Conservation (phyloP, 2,797 vertebrate genomes). For the Antennarius maculatus region DNA sequence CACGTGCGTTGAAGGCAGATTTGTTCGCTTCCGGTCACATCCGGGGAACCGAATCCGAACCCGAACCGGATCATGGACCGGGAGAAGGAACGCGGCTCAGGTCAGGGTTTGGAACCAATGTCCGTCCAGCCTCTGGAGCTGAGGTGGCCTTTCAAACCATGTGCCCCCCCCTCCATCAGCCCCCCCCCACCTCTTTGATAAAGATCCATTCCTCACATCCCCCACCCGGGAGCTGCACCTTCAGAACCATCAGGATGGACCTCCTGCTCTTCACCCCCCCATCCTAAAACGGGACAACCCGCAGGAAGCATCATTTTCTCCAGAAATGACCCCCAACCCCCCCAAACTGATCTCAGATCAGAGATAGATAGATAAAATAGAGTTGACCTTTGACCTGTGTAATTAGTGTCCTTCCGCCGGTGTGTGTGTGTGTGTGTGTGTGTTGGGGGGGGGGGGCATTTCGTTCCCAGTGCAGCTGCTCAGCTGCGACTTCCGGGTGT, state of each 20-base stretch:
- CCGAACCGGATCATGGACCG: too few relatives aligned
- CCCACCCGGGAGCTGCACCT: constrained; percentile 44
- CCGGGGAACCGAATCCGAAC: constrained; percentile 7
- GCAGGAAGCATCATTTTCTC: background rate
- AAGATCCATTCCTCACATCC: constrained; percentile 67
- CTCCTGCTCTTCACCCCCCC: too few relatives aligned
- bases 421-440: too few relatives aligned
- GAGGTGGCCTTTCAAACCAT: constrained; percentile 52
- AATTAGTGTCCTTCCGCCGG: constrained; percentile 20
- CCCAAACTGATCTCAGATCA: constrained; percentile 47
- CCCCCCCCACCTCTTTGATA: constrained; percentile 51
- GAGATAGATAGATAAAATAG: constrained; percentile 10
- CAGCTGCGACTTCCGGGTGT: constrained; percentile 27
- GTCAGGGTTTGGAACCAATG: background rate
- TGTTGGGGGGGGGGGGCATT: background rate
- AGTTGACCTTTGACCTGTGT: too few relatives aligned
- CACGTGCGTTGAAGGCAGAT: constrained; percentile 33
- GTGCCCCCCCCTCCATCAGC: constrained; percentile 51
- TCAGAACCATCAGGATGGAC: too few relatives aligned
- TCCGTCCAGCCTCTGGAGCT: constrained; percentile 6
- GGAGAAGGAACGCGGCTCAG: too few relatives aligned
- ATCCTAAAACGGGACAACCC: too few relatives aligned
- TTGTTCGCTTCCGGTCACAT: constrained; percentile 26
- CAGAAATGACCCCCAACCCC: background rate
- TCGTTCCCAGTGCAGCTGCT: constrained; percentile 20